Evolutionary conservation across 2,113 vertebrate genomes (phyloP), one percentile per base, ranked within the genome.

Genomic region (Apistogramma diplotaenia): DNA sequence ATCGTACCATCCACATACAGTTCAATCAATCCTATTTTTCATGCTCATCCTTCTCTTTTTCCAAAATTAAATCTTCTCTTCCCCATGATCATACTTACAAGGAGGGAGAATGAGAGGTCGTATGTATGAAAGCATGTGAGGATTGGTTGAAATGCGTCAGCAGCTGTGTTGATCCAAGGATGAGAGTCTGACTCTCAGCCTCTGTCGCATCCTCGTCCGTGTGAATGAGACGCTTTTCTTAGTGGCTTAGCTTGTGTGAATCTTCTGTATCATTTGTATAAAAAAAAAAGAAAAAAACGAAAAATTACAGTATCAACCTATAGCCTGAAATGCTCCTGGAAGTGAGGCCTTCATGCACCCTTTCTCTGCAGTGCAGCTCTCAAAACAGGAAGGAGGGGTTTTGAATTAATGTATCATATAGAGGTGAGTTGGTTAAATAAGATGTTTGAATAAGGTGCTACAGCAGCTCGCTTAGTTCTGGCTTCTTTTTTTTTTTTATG

Each of bases 161-260:
- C 40, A 56, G 84, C 58, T 46, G 78, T 79, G 61, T 37, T 15
- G 25, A 77, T 54, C 81, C 70, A 76, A 58, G 85, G 37, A 74
- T 31, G 16, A 82, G 81, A 89, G 80, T 23, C 29, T 13, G 23
- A 74, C 59, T 80, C 71, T 72, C 81, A 74, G 74, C 81, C 25
- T 27, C 83, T 31, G 83, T 85, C 62, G 51, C 67, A n/a, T 70
- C 75, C 54, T 62, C 58, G 35, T 83, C 78, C 31, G 7, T 78
- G 62, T 89, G 77, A 75, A 82, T 84, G 76, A 87, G 79, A 75
- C 10, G 79, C 89, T 91, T 87, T 82, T 84, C 61, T 84, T 79
- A 56, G 84, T 91, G 91, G 93, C 90, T 92, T 87, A 19, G 85
- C 92, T 89, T 71, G 46, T 85, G 90, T 91, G 85, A 85, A 83